Base-by-base conservation (phyloP, 1,140 invertebrate genomes). In the Dryas iulia region DNA sequence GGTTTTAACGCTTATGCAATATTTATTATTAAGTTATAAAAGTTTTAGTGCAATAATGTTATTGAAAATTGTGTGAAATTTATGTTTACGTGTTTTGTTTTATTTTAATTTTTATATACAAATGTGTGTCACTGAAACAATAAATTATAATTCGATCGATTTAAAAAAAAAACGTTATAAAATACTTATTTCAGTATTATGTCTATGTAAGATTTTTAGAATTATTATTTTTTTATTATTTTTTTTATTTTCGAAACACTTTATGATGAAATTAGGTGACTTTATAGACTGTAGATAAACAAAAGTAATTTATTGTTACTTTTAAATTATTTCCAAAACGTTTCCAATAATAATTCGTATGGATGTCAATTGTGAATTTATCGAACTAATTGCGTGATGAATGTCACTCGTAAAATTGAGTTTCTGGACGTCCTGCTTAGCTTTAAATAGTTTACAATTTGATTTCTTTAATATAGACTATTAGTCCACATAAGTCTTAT, bases 11-110 rank as follows among this genome's bases (percentile, higher is more conserved):
- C 84, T 89, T 87, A 87, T 85, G 86, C 84, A 88, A 89, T 89
- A 90, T 89, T 90, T 89, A 89, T 89, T 90, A 85, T 83, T 90
- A 88, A 89, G 84, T 90, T 89, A 88, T 86, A 81, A 87, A n/a
- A 82, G 81, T 82, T 80, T 86, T 87, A 90, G 88, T 90, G 88
- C 88, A 90, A 90, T 90, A 90, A 87, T 87, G 86, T 87, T 86
- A 89, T 89, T 87, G 78, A 88, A 86, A 90, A 86, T 84, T 83
- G 79, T 89, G 84, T 89, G 82, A 87, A 87, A 89, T 88, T 84
- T 86, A 87, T 84, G 78, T 87, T 79, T 82, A 83, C 73, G 78
- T 84, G 81, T 87, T 88, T 87, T 86, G 80, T 89, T 85, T 84
- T 86, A 76, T 83, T 85, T 82, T 76, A 81, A 79, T 80, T 82